phyloP scores from a whole-genome alignment of 2,113 vertebrate species.

The Cricetomys ansorgei region DNA sequence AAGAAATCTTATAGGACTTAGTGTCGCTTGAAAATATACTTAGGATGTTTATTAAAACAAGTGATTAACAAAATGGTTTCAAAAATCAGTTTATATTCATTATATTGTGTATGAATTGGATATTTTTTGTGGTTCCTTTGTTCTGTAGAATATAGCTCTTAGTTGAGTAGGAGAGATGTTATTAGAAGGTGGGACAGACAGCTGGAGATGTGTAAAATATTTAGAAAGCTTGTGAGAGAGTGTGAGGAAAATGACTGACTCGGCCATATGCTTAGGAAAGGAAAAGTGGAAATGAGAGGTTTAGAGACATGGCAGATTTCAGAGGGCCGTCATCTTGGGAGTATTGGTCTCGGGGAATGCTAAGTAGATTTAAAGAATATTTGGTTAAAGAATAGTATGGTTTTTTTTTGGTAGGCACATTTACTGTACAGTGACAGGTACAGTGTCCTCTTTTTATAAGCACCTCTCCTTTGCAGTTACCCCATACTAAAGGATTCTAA shows the following conservation, averaged over 20 bases:
- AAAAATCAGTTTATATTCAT: neutral
- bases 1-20: slow-evolving; percentile 45
- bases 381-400: neutral
- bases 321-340: neutral
- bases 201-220: neutral
- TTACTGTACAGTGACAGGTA: neutral
- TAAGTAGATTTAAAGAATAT: neutral
- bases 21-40: slow-evolving; percentile 50
- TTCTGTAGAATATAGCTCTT: slow-evolving; percentile 13
- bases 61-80: neutral
- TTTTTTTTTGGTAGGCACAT: slow-evolving; percentile 11
- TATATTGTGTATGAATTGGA: neutral
- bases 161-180: neutral
- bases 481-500: neutral
- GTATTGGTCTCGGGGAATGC: neutral
- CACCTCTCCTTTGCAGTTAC: neutral
- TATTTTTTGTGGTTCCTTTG: slow-evolving; percentile 29
- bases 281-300: neutral
- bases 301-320: neutral
- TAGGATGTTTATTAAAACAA: slow-evolving; percentile 58
- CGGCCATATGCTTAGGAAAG: neutral
- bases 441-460: neutral
- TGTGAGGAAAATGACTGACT: neutral
- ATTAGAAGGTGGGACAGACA: neutral
- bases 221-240: slow-evolving; percentile 1